Conservation (phyloP, 37 sponge, comb jelly and placozoan species). For the Theonella swinhoei region DNA sequence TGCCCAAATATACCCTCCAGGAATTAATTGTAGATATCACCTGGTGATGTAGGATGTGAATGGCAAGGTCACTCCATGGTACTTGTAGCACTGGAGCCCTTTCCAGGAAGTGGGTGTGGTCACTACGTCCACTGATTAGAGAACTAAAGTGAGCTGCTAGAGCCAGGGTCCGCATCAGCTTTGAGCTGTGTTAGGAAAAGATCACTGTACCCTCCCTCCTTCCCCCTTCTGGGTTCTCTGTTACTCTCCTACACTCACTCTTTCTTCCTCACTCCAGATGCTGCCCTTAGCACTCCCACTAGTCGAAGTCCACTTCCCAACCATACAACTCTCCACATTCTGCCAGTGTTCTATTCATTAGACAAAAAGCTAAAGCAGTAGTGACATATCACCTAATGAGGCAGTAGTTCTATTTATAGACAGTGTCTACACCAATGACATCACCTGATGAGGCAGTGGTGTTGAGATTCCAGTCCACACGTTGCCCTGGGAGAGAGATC, state of each 20-base stretch:
- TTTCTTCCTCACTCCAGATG: background rate
- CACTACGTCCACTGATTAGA: background rate
- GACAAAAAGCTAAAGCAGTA: too few relatives aligned
- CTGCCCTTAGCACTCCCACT: background rate
- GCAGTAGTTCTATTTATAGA: too few relatives aligned
- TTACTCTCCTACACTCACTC: background rate
- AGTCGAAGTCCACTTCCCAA: background rate
- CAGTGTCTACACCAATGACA: too few relatives aligned
- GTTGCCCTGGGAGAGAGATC: too few relatives aligned
- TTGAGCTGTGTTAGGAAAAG: background rate
- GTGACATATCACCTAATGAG: too few relatives aligned
- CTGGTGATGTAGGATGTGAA: constrained; percentile 58
- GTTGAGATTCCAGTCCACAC: too few relatives aligned
- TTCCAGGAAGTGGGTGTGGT: constrained; percentile 18
- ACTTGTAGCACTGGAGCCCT: constrained; percentile 42
- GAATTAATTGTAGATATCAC: constrained; percentile 20
- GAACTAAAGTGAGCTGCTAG: background rate
- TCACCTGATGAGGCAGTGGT: too few relatives aligned
- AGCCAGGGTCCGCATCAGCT: background rate
- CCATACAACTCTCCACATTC: background rate
- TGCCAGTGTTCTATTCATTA: background rate
- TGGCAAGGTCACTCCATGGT: constrained; percentile 60
- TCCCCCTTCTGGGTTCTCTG: background rate
- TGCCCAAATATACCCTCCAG: too few relatives aligned
- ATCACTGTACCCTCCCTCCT: background rate